Conservation (phyloP, 1,140 invertebrate genomes). For the Heliconius nattereri region DNA sequence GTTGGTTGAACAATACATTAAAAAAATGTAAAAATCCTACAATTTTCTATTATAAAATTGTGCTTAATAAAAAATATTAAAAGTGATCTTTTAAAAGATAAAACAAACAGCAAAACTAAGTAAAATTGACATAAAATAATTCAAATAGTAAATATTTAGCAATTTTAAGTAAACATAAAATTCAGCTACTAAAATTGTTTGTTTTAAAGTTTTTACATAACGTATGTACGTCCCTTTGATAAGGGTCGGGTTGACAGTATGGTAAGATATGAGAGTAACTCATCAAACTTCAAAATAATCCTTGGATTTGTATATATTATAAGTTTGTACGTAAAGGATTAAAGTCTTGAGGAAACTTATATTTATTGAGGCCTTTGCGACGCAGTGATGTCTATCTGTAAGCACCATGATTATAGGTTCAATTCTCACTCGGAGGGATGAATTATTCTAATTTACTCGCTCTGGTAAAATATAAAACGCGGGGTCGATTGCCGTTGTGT, state of each 20-base stretch:
- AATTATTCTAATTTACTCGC: too few species aligned
- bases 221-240: not conserved
- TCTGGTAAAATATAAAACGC: not conserved
- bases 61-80: not conserved
- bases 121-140: not conserved
- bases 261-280: slow-evolving; percentile 8
- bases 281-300: slow-evolving; percentile 24
- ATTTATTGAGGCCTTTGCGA: not conserved
- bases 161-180: not conserved
- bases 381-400: too few species aligned
- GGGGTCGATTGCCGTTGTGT: too few species aligned
- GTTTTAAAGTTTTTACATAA: slow-evolving; percentile 17
- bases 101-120: not conserved
- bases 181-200: not conserved
- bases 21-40: too few species aligned
- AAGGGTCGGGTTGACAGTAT: slow-evolving; percentile 19
- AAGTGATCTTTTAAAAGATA: not conserved
- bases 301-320: not conserved
- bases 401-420: too few species aligned
- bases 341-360: not conserved
- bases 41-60: too few species aligned
- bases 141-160: not conserved
- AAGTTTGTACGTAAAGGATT: not conserved
- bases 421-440: too few species aligned
- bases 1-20: too few species aligned